Percentiles rank a stretch among this genome's conserved stretches.
phyloP scores from a whole-genome alignment of 2,113 vertebrate genomes.

The Microcebus griseorufus region DNA sequence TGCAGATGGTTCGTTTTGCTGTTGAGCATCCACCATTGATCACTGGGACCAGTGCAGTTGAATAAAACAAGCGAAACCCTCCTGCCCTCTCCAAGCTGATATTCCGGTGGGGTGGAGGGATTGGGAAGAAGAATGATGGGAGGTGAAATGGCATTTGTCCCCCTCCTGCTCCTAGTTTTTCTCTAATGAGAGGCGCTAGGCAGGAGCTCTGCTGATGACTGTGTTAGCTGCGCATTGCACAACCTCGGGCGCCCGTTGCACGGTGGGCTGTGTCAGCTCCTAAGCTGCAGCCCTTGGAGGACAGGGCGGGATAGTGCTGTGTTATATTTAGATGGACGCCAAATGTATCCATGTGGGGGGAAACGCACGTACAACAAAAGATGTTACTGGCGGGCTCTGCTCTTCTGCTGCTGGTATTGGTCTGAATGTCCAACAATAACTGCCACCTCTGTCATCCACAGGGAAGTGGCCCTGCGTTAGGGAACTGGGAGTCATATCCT shows the following conservation, averaged over 20 bases:
- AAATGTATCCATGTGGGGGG: background rate
- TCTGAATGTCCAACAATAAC: background rate
- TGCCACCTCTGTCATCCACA: accelerated
- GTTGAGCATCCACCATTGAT: accelerated
- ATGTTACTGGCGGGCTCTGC: accelerated
- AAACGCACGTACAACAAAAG: background rate
- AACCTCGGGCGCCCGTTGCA: background rate
- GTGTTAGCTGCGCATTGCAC: background rate
- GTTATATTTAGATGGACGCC: background rate
- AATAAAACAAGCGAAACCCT: too few species aligned
- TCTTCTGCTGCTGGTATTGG: background rate
- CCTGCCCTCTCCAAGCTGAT: background rate
- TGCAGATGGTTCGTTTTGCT: accelerated
- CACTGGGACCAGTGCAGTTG: accelerated
- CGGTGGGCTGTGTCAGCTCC: background rate
- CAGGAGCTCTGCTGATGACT: background rate
- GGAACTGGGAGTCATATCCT: background rate
- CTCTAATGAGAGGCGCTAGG: background rate
- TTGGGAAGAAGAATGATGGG: background rate
- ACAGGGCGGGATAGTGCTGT: accelerated
- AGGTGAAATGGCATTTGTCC: background rate
- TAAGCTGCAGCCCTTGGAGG: background rate
- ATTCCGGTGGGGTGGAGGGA: background rate
- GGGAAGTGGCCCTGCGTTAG: background rate
- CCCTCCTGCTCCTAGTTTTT: background rate